These are phyloP conservation scores for Drosophila vallismaia DNA, from an alignment of 2,888 invertebrate species.

Conservation along the genomic window DNA sequence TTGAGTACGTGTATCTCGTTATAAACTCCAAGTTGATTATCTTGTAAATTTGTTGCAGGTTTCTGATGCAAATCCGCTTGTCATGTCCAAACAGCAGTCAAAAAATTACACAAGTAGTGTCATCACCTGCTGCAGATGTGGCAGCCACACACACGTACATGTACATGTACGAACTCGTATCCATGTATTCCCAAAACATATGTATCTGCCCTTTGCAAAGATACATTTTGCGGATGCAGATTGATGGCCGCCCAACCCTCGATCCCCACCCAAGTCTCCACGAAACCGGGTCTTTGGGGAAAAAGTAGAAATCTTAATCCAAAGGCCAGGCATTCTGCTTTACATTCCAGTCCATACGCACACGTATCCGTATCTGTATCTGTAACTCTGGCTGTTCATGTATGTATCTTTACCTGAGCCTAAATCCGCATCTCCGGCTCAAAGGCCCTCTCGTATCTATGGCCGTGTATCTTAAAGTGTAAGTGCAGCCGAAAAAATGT, in stretches of 20 bases:
- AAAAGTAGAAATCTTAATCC: constrained; percentile 18
- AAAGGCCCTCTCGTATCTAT: constrained; percentile 3
- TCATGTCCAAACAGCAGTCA: constrained; percentile 36
- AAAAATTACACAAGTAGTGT: constrained; percentile 52
- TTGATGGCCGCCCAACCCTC: constrained; percentile 7
- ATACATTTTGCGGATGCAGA: constrained; percentile 10
- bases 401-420: constrained; percentile 18
- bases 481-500: constrained; percentile 16
- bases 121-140: constrained; percentile 43
- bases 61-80: constrained; percentile 55
- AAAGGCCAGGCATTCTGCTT: constrained; percentile 23
- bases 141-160: not conserved
- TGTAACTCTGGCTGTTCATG: not conserved
- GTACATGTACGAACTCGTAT: not conserved
- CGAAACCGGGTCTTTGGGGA: constrained; percentile 24
- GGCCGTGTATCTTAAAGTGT: constrained; percentile 2
- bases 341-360: not conserved
- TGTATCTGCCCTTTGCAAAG: not conserved
- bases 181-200: not conserved
- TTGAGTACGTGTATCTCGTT: constrained; percentile 38
- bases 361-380: not conserved
- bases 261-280: constrained; percentile 1
- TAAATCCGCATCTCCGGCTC: not conserved
- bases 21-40: constrained; percentile 45
- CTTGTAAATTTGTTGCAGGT: constrained; percentile 58